Base-by-base conservation (phyloP, 2,888 invertebrate species). In the Linnaemya tessellans region DNA sequence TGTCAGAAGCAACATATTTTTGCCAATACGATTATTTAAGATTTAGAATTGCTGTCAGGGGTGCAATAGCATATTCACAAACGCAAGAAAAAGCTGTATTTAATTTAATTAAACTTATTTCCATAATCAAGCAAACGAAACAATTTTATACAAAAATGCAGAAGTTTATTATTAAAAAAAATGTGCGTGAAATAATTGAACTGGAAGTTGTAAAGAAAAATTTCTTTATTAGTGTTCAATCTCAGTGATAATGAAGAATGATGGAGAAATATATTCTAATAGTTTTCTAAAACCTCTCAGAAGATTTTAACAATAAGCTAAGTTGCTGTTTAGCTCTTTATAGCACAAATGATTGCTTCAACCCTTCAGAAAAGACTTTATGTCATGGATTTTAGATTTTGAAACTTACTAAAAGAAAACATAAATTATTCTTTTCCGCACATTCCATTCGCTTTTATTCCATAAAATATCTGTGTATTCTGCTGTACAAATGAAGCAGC, bases 101-200 rank as follows among this genome's bases (percentile, higher is more conserved):
- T 74, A 78, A 46, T 51, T 68, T 80, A 80, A 84, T 80, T 77
- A 80, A 78, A 80, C 80, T 73, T 81, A 80, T 84, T 80, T 84
- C 51, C 75, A 71, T 75, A 84, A 80, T 54, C 80, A 84, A 84
- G 75, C 30, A 71, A 71, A n/a, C 35, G 10, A 35, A 58, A 30
- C 30, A 65, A 30, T 75, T 64, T 41, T 7, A 41, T 75, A 54
- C 43, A 41, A 51, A 62, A 64, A 51, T 51, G 10, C 30, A 18
- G n/a, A n/a, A n/a, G n/a, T n/a, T n/a, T n/a, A n/a, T n/a, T n/a
- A n/a, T n/a, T n/a, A n/a, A n/a, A n/a, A n/a, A n/a, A n/a, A n/a
- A n/a, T n/a, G n/a, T n/a, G n/a, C n/a, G n/a, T 38, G 8, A 9
- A 38, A 38, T 8, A 38, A 7, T 38, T 9, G 38, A 10, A 10